Percentiles rank a stretch among this genome's conserved stretches.
Conservation (phyloP, 2,888 invertebrate species). For the Augochlorella aurata region DNA sequence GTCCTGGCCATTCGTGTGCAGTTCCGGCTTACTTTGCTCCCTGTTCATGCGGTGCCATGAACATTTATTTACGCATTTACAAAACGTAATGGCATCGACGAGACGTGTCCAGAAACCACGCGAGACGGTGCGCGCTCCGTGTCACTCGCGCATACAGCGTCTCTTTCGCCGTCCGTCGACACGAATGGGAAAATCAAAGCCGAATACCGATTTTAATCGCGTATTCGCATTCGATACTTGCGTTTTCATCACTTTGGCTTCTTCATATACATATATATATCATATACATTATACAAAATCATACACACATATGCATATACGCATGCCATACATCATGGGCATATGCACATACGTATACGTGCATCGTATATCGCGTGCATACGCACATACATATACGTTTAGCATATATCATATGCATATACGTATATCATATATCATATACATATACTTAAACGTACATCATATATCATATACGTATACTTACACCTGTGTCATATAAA, state of each 20-base stretch:
- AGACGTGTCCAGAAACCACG: slow-evolving; percentile 34
- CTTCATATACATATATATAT: not conserved
- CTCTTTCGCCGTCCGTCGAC: slow-evolving; percentile 2
- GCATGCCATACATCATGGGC: not conserved
- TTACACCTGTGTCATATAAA: too few relatives aligned
- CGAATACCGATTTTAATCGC: slow-evolving; percentile 3
- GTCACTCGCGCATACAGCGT: slow-evolving; percentile 19
- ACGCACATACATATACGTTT: not conserved
- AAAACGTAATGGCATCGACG: slow-evolving; percentile 55
- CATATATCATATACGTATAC: too few relatives aligned
- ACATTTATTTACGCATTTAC: slow-evolving; percentile 58
- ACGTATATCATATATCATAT: too few relatives aligned
- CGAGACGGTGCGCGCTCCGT: slow-evolving; percentile 37
- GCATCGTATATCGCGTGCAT: not conserved
- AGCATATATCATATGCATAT: too few relatives aligned
- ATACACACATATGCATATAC: not conserved
- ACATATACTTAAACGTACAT: too few relatives aligned
- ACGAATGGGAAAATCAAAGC: not conserved
- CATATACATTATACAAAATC: not conserved
- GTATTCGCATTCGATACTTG: slow-evolving; percentile 3
- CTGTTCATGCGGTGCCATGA: slow-evolving; percentile 54
- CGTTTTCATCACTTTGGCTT: not conserved
- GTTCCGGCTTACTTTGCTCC: slow-evolving; percentile 61
- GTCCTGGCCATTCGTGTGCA: slow-evolving; percentile 59
- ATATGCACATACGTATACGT: not conserved